Conservation (phyloP, 2,888 invertebrate genomes). For the Barypeithes pellucidus region DNA sequence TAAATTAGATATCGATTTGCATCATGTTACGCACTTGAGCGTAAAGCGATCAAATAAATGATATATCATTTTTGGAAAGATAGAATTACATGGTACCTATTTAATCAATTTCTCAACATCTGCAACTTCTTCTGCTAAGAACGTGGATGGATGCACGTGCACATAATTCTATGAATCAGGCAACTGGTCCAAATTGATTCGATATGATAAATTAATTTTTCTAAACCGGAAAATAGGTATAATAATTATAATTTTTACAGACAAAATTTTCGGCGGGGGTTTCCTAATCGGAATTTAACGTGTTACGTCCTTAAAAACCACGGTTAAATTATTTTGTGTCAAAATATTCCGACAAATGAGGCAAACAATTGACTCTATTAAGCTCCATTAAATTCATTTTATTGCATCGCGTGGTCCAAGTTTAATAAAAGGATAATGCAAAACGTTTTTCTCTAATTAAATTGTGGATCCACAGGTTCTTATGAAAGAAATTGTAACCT, state of each 20-base stretch:
- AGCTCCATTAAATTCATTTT: conserved; percentile 36
- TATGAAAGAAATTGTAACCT: background rate
- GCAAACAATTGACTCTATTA: conserved; percentile 26
- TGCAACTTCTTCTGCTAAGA: background rate
- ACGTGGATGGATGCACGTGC: background rate
- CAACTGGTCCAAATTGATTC: background rate
- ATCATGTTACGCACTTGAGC: no score
- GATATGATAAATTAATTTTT: no score
- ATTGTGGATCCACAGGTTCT: background rate
- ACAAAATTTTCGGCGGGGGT: no score
- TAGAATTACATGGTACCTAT: no score
- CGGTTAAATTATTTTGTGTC: no score
- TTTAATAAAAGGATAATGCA: background rate
- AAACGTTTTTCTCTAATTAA: conserved; percentile 5
- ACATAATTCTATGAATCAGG: background rate
- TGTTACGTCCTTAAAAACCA: no score
- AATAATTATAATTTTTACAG: no score
- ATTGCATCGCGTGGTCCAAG: conserved; percentile 18
- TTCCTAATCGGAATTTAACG: no score
- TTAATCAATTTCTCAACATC: background rate
- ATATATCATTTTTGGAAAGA: no score
- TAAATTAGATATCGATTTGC: no score
- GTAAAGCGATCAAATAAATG: no score
- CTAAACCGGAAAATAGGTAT: background rate
- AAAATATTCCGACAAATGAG: conserved; percentile 6